These are phyloP conservation scores for Bombus sylvicola DNA, from an alignment of 1,140 invertebrate species.

Conservation along the genomic window DNA sequence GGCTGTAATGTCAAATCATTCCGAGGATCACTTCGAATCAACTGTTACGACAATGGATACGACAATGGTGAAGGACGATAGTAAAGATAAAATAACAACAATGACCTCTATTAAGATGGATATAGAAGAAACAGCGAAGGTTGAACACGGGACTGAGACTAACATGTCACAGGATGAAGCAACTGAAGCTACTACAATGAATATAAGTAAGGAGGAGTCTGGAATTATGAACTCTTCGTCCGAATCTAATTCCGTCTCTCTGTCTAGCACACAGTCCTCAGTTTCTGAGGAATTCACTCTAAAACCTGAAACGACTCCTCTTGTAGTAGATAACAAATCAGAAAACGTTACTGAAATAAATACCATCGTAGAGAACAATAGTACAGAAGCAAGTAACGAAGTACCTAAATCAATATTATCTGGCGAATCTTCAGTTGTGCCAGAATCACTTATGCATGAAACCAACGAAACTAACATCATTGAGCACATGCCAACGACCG, in stretches of 20 bases:
- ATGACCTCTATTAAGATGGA: not conserved
- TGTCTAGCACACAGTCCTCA: not conserved
- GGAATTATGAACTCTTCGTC: not conserved
- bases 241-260: not conserved
- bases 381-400: not conserved
- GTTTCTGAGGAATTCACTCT: not conserved
- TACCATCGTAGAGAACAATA: not conserved
- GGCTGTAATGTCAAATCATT: not conserved
- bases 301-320: not conserved
- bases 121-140: not conserved
- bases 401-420: not conserved
- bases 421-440: not conserved
- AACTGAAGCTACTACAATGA: not conserved
- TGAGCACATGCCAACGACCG: constrained; percentile 62
- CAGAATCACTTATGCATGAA: constrained; percentile 37
- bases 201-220: not conserved
- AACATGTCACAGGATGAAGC: not conserved
- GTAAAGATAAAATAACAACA: not conserved
- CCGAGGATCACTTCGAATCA: not conserved
- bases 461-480: constrained; percentile 68
- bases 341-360: constrained; percentile 2
- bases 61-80: not conserved
- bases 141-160: constrained; percentile 11
- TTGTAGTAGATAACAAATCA: not conserved
- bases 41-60: not conserved